Evolutionary conservation across 2,113 vertebrate species (phyloP).

Genomic region (Ardeotis arabs): DNA sequence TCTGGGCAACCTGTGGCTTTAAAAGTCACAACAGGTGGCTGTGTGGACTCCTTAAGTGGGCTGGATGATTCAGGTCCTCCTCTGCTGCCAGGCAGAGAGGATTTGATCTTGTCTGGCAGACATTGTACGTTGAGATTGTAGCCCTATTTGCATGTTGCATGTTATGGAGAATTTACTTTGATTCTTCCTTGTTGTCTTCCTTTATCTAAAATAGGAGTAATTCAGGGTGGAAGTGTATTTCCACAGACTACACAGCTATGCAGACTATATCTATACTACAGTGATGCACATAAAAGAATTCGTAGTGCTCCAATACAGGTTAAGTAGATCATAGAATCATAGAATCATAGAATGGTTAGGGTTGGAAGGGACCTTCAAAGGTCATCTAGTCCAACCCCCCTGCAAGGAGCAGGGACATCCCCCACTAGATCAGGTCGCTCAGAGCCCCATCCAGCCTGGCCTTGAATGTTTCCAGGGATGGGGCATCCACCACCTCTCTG

Average conservation of each 20-base stretch:
- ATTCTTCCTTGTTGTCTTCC: neutral
- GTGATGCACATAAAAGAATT: neutral
- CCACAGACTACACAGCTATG: neutral
- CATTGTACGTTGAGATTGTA: neutral
- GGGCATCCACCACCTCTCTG: too few species aligned
- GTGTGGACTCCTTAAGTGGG: neutral
- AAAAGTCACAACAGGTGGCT: neutral
- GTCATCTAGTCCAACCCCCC: too few species aligned
- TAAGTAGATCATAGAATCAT: too few species aligned
- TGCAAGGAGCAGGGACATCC: too few species aligned
- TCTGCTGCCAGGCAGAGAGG: neutral
- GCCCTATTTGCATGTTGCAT: neutral
- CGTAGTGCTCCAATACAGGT: neutral
- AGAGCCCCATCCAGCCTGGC: too few species aligned
- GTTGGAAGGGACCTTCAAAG: too few species aligned
- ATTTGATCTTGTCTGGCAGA: neutral
- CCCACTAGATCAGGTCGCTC: too few species aligned
- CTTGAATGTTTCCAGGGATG: too few species aligned
- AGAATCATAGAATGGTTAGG: too few species aligned
- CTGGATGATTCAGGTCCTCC: neutral
- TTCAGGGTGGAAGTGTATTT: neutral
- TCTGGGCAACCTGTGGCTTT: neutral
- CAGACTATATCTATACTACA: neutral
- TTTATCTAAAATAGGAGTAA: neutral
- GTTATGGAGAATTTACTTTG: neutral